These are phyloP conservation scores for Aproaerema taeniolella DNA, from an alignment of 2,888 invertebrate species.

Conservation along the genomic window DNA sequence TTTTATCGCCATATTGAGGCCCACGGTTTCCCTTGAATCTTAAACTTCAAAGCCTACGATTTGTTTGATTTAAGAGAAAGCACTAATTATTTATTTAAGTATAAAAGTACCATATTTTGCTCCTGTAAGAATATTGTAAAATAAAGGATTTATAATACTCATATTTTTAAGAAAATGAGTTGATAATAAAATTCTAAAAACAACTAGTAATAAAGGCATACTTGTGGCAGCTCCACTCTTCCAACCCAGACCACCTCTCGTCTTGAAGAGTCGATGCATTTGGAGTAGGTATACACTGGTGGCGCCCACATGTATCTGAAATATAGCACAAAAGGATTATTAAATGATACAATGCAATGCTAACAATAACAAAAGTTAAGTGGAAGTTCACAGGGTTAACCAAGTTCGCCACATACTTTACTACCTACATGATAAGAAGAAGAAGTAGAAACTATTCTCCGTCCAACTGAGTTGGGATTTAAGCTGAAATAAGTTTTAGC, in stretches of 20 bases:
- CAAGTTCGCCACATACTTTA: neutral
- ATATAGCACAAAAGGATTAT: conserved; percentile 5
- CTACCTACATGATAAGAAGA: neutral
- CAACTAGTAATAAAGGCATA: too few species aligned
- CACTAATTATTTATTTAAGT: neutral
- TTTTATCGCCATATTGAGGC: too few species aligned
- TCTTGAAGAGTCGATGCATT: conserved; percentile 37
- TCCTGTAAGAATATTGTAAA: neutral
- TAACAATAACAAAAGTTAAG: too few species aligned
- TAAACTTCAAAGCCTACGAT: neutral
- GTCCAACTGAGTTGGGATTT: neutral
- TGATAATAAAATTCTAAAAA: too few species aligned
- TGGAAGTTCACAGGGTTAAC: too few species aligned
- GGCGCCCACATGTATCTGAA: conserved; percentile 55
- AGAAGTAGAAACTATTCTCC: neutral
- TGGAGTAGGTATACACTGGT: conserved; percentile 52
- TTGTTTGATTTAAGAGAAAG: neutral
- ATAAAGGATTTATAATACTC: too few species aligned
- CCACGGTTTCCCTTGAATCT: too few species aligned
- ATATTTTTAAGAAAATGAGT: too few species aligned
- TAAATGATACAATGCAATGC: too few species aligned
- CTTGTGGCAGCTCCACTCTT: conserved; percentile 46
- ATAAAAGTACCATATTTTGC: neutral
- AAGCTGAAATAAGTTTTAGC: too few species aligned
- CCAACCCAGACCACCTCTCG: conserved; percentile 48